Evolutionary conservation across 92 coral and sea anemone genomes (phyloP), one percentile per base, ranked within the genome.

Genomic region (Hydrozoanthus gracilis): DNA sequence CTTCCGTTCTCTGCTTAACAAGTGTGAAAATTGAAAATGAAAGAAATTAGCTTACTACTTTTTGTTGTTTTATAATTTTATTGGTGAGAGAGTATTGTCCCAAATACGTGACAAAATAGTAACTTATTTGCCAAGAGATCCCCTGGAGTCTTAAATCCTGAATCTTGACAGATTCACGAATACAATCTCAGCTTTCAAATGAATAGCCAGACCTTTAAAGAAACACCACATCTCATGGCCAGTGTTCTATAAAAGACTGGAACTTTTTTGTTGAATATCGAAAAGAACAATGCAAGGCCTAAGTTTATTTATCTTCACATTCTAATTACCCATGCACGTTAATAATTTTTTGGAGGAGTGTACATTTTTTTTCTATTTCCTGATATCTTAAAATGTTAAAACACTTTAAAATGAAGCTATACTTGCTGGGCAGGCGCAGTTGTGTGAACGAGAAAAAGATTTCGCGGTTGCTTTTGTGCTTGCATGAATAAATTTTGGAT

Each of bases 231-330:
- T 45, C 72, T 66, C n/a, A 68, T 69, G 65, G 6, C 16, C 67
- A 82, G 51, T 84, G 83, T 82, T 77, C 72, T 87, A 61, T 27
- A 2, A 71, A 51, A 88, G 77, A 80, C 27, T 65, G 91, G 80
- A 73, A 73, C 52, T 74, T 82, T 67, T 16, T 55, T 51, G 69
- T 87, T 67, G 80, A 87, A 83, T 87, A 46, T 79, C 91, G 61
- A 90, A 90, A 87, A 87, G 93, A 82, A 90, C 93, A 90, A 90
- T 90, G 85, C 83, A 58, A 45, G 27, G 45, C 5, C 16, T 49
- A 7, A 71, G 87, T 90, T 87, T 67, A 82, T 76, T 87, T 65
- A 65, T 73, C 47, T 72, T 60, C 27, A 16, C 73, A 73, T 48
- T 54, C 85, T 90, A 78, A 90, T 90, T 87, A 87, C 3, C 47